A percentile compares a stretch with the other conserved stretches of the same genome.
Conservation (phyloP, 2,888 invertebrate genomes). For the Melinaea marsaeus region DNA sequence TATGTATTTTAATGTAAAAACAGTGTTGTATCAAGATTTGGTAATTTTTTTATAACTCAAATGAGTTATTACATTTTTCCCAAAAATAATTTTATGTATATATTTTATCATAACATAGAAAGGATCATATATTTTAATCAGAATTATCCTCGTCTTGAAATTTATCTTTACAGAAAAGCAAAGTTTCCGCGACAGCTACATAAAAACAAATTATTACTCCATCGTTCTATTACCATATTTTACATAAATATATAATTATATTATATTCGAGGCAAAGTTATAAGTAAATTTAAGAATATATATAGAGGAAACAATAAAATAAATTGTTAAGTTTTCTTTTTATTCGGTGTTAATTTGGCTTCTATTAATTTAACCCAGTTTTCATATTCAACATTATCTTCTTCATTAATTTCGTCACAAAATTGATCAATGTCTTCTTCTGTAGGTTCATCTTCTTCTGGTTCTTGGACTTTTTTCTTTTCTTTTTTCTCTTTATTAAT, state of each 20-base stretch:
- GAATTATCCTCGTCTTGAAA: too few relatives aligned
- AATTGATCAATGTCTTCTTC: slow-evolving; percentile 70
- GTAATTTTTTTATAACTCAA: too few relatives aligned
- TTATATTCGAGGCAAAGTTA: neutral
- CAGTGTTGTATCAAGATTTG: too few relatives aligned
- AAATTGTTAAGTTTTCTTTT: slow-evolving; percentile 36
- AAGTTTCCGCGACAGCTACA: too few relatives aligned
- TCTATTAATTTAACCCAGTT: slow-evolving; percentile 67
- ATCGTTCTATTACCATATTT: too few relatives aligned
- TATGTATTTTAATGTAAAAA: too few relatives aligned
- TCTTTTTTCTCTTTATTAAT: slow-evolving; percentile 17
- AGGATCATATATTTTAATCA: too few relatives aligned
- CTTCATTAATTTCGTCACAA: slow-evolving; percentile 62
- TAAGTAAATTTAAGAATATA: neutral
- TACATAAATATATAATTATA: too few relatives aligned
- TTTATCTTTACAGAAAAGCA: neutral
- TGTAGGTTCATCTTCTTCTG: slow-evolving; percentile 51
- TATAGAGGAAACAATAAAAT: neutral
- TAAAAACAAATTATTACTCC: too few relatives aligned
- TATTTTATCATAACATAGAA: too few relatives aligned
- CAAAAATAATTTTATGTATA: too few relatives aligned
- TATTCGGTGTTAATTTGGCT: slow-evolving; percentile 54
- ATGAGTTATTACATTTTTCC: too few relatives aligned
- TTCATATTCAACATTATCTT: slow-evolving; percentile 65
- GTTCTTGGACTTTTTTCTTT: slow-evolving; percentile 37